These are phyloP conservation scores for Hestina assimilis DNA, from an alignment of 1,140 invertebrate genomes.

Conservation along the genomic window DNA sequence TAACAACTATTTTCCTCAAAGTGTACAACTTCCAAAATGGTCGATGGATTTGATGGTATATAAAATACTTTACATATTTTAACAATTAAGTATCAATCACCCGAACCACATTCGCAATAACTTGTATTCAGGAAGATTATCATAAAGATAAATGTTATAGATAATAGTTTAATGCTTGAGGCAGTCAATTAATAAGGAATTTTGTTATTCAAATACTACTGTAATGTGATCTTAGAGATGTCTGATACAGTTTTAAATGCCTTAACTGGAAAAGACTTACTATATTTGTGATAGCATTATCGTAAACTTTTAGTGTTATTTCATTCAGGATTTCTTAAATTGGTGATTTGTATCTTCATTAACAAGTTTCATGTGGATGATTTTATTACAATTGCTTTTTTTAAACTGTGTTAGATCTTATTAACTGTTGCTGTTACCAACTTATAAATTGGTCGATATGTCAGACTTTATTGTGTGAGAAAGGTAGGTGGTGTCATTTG, in stretches of 20 bases:
- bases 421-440: too few species aligned
- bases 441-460: too few species aligned
- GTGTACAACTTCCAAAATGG: too few species aligned
- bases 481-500: too few species aligned
- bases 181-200: not conserved
- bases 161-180: not conserved
- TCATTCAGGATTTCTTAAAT: not conserved
- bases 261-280: not conserved
- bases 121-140: not conserved
- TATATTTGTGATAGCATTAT: too few species aligned
- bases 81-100: not conserved
- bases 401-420: too few species aligned
- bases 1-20: too few species aligned
- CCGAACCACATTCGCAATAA: not conserved
- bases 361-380: too few species aligned
- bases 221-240: not conserved
- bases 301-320: not conserved
- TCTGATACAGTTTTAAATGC: not conserved
- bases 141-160: not conserved
- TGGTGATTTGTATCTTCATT: too few species aligned
- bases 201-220: not conserved
- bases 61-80: constrained; percentile 1
- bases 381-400: too few species aligned
- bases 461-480: too few species aligned
- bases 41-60: not conserved